Conservation (phyloP, 2,113 vertebrate genomes). For the Pelodiscus sinensis region DNA sequence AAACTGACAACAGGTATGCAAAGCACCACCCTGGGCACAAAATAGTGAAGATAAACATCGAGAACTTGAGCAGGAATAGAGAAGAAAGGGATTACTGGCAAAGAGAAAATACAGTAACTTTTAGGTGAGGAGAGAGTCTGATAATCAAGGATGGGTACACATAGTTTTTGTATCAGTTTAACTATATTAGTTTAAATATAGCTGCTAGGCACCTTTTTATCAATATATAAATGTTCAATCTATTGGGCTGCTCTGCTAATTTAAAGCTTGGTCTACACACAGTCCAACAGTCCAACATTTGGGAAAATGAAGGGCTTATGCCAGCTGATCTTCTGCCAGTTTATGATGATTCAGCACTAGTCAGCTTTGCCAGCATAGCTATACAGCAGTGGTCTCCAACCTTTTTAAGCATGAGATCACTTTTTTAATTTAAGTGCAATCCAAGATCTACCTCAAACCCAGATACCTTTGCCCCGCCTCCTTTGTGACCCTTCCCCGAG, state of each 20-base stretch:
- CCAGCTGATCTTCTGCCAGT: neutral
- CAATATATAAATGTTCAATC: neutral
- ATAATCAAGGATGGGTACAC: neutral
- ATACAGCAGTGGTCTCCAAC: too few relatives aligned
- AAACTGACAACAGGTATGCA: neutral
- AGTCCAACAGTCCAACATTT: neutral
- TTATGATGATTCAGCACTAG: neutral
- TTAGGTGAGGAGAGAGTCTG: neutral
- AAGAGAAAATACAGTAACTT: neutral
- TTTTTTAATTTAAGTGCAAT: too few relatives aligned
- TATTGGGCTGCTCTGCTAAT: neutral
- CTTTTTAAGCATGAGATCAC: too few relatives aligned
- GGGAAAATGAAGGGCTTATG: neutral
- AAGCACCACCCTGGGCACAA: neutral
- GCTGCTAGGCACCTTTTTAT: neutral
- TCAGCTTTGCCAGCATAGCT: neutral
- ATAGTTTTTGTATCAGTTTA: neutral
- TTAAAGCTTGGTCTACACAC: neutral
- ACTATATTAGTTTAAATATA: neutral
- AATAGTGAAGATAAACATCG: neutral
- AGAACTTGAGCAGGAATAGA: neutral
- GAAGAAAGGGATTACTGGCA: neutral
- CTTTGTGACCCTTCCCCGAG: too few relatives aligned
- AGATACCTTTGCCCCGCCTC: too few relatives aligned
- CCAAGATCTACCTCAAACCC: too few relatives aligned